Conservation (phyloP, 92 coral and sea anemone species). For the Epizoanthus illoricatus region DNA sequence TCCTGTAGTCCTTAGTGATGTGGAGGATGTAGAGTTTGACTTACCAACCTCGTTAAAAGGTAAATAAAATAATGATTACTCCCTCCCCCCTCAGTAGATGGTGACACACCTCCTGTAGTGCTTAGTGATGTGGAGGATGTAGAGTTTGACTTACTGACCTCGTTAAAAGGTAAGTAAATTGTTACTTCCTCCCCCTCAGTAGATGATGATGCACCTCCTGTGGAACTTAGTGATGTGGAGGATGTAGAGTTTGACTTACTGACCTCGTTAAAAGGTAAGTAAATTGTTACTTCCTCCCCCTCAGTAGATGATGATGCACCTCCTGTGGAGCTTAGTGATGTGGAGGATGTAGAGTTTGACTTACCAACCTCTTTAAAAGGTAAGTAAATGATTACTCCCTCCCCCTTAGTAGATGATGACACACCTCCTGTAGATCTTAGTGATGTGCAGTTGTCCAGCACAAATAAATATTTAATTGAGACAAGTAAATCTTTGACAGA, state of each 20-base stretch:
- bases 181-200: not conserved
- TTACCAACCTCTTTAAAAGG: not conserved
- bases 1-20: not conserved
- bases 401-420: not conserved
- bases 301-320: not conserved
- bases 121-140: constrained; percentile 30
- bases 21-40: constrained; percentile 46
- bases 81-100: not conserved
- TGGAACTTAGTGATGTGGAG: not conserved
- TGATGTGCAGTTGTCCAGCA: too few relatives aligned
- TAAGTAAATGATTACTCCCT: too few relatives aligned
- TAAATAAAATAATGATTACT: not conserved
- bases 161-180: not conserved
- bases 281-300: not conserved
- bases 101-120: not conserved
- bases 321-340: not conserved
- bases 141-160: constrained; percentile 46
- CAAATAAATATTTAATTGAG: too few relatives aligned
- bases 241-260: not conserved
- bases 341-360: not conserved
- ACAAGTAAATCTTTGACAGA: too few relatives aligned
- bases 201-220: not conserved
- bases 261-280: too few relatives aligned
- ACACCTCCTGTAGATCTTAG: not conserved
- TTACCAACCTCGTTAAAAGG: constrained; percentile 39